Conservation (phyloP, 2,113 vertebrate genomes). For the Butorides virescens region DNA sequence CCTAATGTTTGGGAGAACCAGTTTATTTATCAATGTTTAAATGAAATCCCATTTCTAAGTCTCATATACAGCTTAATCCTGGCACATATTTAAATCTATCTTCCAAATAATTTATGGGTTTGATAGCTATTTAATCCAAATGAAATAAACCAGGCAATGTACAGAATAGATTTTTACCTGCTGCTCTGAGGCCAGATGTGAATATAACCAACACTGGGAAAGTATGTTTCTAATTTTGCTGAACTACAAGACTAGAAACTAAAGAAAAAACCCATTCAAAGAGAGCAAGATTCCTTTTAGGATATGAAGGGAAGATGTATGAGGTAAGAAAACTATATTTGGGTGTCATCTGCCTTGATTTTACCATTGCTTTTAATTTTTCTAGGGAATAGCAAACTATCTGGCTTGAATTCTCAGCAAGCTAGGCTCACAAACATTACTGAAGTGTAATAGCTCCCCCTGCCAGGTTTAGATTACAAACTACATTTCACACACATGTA, state of each 20-base stretch:
- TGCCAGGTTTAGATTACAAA: conserved; percentile 56
- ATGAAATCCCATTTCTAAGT: background rate
- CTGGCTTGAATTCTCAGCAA: background rate
- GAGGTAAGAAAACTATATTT: background rate
- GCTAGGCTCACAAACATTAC: background rate
- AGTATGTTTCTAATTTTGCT: background rate
- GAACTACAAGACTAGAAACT: background rate
- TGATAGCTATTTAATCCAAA: background rate
- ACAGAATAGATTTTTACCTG: background rate
- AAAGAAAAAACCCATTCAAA: background rate
- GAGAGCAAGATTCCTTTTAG: background rate
- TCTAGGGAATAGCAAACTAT: background rate
- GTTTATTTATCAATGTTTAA: background rate
- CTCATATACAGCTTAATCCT: background rate
- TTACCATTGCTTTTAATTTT: background rate
- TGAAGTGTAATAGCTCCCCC: conserved; percentile 70
- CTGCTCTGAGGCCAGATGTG: background rate
- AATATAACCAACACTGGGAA: background rate
- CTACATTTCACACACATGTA: background rate
- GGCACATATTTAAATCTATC: background rate
- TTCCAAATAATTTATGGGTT: background rate
- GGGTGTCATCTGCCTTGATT: background rate
- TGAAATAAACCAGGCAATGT: background rate
- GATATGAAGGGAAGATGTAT: background rate
- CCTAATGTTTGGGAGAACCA: background rate